Percentiles rank a stretch among this genome's conserved stretches.
These are phyloP conservation scores for Etheostoma cragini DNA, from an alignment of 2,113 vertebrate species.

Conservation along the genomic window DNA sequence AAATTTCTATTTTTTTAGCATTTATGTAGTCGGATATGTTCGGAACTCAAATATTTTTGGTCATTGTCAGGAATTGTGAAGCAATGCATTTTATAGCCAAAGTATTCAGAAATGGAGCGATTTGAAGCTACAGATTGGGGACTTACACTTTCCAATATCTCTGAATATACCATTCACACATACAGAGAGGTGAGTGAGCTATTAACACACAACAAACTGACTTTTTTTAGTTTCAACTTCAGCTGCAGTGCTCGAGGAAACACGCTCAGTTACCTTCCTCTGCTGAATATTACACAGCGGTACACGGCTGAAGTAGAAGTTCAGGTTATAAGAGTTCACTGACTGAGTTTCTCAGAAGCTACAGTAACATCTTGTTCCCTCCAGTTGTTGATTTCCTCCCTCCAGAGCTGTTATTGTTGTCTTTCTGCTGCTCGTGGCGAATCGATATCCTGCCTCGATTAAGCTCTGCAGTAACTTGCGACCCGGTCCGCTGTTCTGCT, in stretches of 20 bases:
- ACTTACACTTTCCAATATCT: too few relatives aligned
- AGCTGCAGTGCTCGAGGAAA: background rate
- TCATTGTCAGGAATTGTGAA: too few relatives aligned
- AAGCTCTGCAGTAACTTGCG: constrained; percentile 34
- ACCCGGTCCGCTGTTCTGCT: constrained; percentile 7
- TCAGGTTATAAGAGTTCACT: background rate
- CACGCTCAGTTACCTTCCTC: background rate
- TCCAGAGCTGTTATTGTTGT: constrained; percentile 3
- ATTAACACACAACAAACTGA: background rate
- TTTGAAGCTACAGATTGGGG: too few relatives aligned
- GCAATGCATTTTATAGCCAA: too few relatives aligned
- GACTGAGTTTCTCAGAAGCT: background rate
- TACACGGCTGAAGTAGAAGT: background rate
- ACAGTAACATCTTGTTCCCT: constrained; percentile 13
- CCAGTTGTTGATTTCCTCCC: constrained; percentile 6
- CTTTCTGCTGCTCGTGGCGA: constrained; percentile 11
- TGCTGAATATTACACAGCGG: background rate
- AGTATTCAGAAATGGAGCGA: too few relatives aligned
- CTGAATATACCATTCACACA: too few relatives aligned
- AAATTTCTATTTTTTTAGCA: too few relatives aligned
- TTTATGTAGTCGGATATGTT: too few relatives aligned
- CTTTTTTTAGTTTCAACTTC: background rate
- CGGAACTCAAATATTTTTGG: too few relatives aligned
- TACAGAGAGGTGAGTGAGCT: background rate
- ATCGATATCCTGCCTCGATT: constrained; percentile 40